Evolutionary conservation across 2,888 invertebrate genomes (phyloP).

Genomic region (Agrochola lychnidis): DNA sequence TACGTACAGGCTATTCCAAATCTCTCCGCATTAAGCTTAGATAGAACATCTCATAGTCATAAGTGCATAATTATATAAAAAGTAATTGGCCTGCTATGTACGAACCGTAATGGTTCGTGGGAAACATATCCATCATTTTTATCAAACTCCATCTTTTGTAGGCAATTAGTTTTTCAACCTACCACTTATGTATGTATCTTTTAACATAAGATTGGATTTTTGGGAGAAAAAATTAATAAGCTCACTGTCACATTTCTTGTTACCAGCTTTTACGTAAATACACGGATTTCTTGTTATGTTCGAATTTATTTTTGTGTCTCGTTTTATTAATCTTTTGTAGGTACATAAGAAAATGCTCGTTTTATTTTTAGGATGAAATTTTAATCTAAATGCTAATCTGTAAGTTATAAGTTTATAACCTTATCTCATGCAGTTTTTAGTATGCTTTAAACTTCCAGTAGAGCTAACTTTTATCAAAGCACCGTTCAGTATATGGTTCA

Average conservation of each 20-base stretch:
- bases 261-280: background rate
- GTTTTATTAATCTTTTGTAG: background rate
- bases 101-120: slow-evolving; percentile 56
- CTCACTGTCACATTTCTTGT: background rate
- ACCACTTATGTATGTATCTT: slow-evolving; percentile 42
- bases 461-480: background rate
- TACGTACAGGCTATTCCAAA: slow-evolving; percentile 28
- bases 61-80: slow-evolving; percentile 61
- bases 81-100: slow-evolving; percentile 52
- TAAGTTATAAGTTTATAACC: background rate
- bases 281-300: background rate
- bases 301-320: background rate
- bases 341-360: background rate
- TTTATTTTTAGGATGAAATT: background rate
- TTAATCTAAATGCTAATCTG: background rate
- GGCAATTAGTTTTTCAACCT: slow-evolving; percentile 61
- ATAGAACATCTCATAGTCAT: slow-evolving; percentile 25
- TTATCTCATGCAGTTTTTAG: background rate
- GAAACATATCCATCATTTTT: slow-evolving; percentile 60
- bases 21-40: slow-evolving; percentile 45
- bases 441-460: background rate
- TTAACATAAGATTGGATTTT: slow-evolving; percentile 26
- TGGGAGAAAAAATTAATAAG: slow-evolving; percentile 19
- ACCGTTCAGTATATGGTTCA: background rate
- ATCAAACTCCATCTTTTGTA: slow-evolving; percentile 62